Percentiles rank a stretch among this genome's conserved stretches.
Evolutionary conservation across 2,797 vertebrate species (phyloP).

Genomic region (Channallabes apus): DNA sequence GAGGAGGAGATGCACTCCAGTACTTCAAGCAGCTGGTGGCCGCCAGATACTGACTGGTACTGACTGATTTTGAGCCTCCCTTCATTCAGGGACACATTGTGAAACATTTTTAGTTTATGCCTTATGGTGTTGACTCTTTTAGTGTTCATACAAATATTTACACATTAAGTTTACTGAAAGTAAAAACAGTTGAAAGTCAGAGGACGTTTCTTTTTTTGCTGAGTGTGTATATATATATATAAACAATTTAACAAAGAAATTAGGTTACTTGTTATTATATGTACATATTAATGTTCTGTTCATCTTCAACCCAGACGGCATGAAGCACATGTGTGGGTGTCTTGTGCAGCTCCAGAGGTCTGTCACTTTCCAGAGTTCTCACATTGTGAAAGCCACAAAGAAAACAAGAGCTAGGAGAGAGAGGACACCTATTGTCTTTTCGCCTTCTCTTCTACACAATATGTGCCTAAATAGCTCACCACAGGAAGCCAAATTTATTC

Average conservation of each 20-base stretch:
- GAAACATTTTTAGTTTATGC: no score
- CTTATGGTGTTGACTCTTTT: no score
- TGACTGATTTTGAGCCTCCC: no score
- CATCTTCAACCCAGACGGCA: neutral
- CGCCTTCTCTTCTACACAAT: constrained; percentile 30
- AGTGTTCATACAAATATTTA: no score
- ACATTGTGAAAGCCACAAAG: constrained; percentile 14
- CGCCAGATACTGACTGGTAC: no score
- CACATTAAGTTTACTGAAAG: no score
- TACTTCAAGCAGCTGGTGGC: no score
- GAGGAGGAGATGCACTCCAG: no score
- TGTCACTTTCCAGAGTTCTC: constrained; percentile 3
- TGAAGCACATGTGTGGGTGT: neutral
- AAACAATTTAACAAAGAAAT: neutral
- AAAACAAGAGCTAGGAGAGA: constrained; percentile 5
- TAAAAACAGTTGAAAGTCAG: no score
- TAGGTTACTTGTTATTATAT: neutral
- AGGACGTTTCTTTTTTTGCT: no score
- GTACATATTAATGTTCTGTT: neutral
- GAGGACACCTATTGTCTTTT: constrained; percentile 17
- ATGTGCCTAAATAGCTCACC: constrained; percentile 13
- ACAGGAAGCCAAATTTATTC: constrained; percentile 24
- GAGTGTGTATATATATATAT: no score
- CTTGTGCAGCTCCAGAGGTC: neutral
- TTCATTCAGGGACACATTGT: no score